These are phyloP conservation scores for Mus caroli DNA, from an alignment of 2,797 vertebrate genomes.

Conservation along the genomic window DNA sequence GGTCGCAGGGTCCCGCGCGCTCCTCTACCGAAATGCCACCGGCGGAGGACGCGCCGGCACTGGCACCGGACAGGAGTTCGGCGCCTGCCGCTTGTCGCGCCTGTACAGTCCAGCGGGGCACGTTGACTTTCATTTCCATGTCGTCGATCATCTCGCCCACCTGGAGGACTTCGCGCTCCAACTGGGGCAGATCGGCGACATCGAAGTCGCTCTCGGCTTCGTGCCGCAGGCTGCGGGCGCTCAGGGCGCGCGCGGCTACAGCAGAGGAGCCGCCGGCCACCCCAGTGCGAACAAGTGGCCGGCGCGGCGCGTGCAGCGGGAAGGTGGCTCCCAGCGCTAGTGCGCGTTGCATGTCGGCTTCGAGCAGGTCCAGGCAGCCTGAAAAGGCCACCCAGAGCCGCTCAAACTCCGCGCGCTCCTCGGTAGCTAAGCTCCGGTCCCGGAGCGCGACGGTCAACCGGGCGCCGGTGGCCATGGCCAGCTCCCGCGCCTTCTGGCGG, in stretches of 20 bases:
- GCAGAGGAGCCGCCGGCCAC: conserved; percentile 95
- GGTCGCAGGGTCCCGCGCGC: conserved; percentile 88
- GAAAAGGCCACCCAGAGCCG: conserved; percentile 98
- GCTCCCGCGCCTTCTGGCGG: conserved; percentile 96
- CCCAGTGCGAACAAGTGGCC: conserved; percentile 97
- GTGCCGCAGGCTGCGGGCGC: conserved; percentile 96
- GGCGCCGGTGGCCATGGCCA: conserved; percentile 94
- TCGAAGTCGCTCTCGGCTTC: conserved; percentile 94
- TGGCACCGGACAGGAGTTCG: conserved; percentile 95
- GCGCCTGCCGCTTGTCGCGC: conserved; percentile 96
- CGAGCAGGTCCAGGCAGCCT: conserved; percentile 97
- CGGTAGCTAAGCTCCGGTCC: conserved; percentile 92
- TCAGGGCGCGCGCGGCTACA: conserved; percentile 96
- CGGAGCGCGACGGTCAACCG: conserved; percentile 94
- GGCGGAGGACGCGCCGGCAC: conserved; percentile 93
- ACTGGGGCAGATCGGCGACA: conserved; percentile 93
- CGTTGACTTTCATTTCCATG: conserved; percentile 99
- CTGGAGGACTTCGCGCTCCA: conserved; percentile 95
- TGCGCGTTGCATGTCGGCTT: conserved; percentile 97
- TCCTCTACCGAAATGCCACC: conserved; percentile 94
- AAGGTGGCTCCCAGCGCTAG: conserved; percentile 96
- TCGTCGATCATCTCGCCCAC: conserved; percentile 97
- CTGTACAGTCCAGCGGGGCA: conserved; percentile 98
- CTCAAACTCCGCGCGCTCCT: conserved; percentile 96
- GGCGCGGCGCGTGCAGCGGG: conserved; percentile 94